A percentile compares a stretch with the other conserved stretches of the same genome.
Evolutionary conservation across 2,797 vertebrate genomes (phyloP).

Genomic region (Anas bernieri): DNA sequence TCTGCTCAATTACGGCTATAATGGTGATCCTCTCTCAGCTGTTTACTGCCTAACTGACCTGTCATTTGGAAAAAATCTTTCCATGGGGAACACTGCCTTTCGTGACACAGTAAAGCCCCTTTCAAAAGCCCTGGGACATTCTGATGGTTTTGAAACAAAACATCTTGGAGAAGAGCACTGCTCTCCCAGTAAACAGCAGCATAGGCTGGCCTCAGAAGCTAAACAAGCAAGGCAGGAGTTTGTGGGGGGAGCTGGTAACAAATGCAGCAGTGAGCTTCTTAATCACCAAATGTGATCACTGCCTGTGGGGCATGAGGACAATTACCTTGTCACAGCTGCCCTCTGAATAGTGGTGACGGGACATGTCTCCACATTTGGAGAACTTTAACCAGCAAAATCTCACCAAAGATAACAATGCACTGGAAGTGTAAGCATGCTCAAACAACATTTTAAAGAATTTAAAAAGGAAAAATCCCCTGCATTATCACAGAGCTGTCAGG

Average conservation of each 20-base stretch:
- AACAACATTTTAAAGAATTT: neutral
- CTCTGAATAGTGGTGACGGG: neutral
- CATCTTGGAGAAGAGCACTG: neutral
- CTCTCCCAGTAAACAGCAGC: neutral
- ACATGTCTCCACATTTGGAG: neutral
- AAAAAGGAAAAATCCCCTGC: neutral
- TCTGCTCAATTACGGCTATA: neutral
- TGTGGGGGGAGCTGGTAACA: constrained; percentile 20
- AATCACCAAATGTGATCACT: neutral
- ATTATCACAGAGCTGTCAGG: neutral
- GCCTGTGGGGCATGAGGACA: neutral
- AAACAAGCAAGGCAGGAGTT: neutral
- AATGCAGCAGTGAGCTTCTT: constrained; percentile 2
- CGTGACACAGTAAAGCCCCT: neutral
- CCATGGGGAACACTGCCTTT: neutral
- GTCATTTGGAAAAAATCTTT: neutral
- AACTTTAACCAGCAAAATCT: neutral
- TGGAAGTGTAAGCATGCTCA: neutral
- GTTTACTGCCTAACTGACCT: neutral
- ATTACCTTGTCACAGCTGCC: neutral
- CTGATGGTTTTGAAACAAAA: constrained; percentile 13
- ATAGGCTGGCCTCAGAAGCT: neutral
- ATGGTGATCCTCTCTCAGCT: neutral
- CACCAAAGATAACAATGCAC: neutral
- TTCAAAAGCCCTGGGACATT: neutral